Conservation (phyloP, 2,888 invertebrate species). For the Andricus curvator region DNA sequence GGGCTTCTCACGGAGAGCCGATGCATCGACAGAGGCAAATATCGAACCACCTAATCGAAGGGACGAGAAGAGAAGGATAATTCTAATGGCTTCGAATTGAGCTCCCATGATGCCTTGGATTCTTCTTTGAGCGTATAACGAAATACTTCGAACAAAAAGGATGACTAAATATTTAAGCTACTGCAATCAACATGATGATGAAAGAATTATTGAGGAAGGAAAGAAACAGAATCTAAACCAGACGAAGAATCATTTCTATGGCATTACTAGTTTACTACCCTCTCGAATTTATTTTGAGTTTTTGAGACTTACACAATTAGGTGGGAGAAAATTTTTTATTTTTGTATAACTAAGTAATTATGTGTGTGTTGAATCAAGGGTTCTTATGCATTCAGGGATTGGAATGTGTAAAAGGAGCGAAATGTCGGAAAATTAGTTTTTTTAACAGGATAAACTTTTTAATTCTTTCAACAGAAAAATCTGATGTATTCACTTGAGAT, state of each 20-base stretch:
- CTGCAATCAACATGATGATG: neutral
- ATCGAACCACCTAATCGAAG: conserved; percentile 15
- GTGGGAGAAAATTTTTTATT: too few species aligned
- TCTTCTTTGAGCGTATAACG: neutral
- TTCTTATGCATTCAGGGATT: too few species aligned
- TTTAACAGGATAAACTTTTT: too few species aligned
- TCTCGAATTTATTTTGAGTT: too few species aligned
- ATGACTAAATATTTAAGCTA: conserved; percentile 12
- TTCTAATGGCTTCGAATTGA: neutral
- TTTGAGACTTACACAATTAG: too few species aligned
- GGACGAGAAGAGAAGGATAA: neutral
- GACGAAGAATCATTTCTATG: neutral
- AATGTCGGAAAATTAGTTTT: too few species aligned
- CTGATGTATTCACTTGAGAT: too few species aligned
- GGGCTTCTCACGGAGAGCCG: conserved; percentile 26
- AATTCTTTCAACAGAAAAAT: too few species aligned
- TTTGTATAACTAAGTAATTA: too few species aligned
- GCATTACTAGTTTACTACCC: too few species aligned
- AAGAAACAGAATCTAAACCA: neutral
- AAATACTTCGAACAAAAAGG: neutral
- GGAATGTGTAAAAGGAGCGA: too few species aligned
- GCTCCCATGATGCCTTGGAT: neutral
- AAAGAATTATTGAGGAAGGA: neutral
- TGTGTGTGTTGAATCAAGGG: too few species aligned
- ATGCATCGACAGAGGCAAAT: conserved; percentile 18